Conservation (phyloP, 2,888 invertebrate genomes). For the Prosopocoilus inquinatus region DNA sequence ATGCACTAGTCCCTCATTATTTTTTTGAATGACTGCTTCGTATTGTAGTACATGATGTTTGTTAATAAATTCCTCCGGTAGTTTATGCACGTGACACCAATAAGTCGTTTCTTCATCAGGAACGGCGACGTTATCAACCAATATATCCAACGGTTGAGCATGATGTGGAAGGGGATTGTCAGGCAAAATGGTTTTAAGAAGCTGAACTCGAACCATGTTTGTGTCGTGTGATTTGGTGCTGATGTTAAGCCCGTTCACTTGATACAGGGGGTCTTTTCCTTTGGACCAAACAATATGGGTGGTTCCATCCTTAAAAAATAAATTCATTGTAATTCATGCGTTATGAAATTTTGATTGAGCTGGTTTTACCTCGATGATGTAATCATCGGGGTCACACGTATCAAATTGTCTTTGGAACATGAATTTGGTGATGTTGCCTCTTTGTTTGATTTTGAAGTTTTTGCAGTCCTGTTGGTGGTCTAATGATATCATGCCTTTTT, state of each 20-base stretch:
- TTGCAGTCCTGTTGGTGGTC: conserved; percentile 76
- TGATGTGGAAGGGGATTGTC: conserved; percentile 45
- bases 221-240: conserved; percentile 54
- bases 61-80: conserved; percentile 68
- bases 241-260: conserved; percentile 65
- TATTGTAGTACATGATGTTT: conserved; percentile 82
- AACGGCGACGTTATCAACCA: conserved; percentile 66
- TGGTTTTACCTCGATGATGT: conserved; percentile 67
- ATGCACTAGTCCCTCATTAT: conserved; percentile 87
- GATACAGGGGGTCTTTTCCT: conserved; percentile 71
- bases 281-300: conserved; percentile 84
- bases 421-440: conserved; percentile 62
- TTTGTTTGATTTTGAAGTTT: conserved; percentile 54
- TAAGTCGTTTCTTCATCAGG: conserved; percentile 91
- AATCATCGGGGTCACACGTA: conserved; percentile 77
- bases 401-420: conserved; percentile 78
- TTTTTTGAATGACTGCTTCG: conserved; percentile 77
- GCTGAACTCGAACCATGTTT: conserved; percentile 73
- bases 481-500: conserved; percentile 62
- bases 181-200: conserved; percentile 56
- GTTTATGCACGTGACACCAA: conserved; percentile 87
- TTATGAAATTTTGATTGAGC: background rate
- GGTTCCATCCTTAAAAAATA: conserved; percentile 71
- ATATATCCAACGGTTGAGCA: conserved; percentile 55
- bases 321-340: background rate